Evolutionary conservation across 1,140 invertebrate species (phyloP).

Genomic region (Drosophila aff.): DNA sequence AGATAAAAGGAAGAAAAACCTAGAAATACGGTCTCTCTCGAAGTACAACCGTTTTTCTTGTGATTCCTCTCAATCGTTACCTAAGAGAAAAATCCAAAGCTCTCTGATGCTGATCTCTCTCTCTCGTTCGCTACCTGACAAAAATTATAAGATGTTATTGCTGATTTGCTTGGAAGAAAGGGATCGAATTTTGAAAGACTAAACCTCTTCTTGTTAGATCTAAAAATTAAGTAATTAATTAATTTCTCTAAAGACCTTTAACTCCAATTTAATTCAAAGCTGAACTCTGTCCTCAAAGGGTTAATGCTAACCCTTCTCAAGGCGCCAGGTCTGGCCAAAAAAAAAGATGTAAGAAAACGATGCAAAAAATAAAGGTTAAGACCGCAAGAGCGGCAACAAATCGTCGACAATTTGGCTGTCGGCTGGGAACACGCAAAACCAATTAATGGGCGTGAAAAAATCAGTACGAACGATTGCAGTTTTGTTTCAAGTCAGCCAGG

Average conservation of each 20-base stretch:
- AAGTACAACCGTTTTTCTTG: neutral
- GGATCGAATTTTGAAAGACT: no score
- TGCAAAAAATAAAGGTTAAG: conserved; percentile 25
- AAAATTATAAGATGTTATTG: neutral
- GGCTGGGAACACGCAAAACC: conserved; percentile 76
- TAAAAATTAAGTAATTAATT: neutral
- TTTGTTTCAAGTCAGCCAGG: conserved; percentile 62
- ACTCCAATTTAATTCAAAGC: neutral
- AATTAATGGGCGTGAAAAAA: conserved; percentile 83
- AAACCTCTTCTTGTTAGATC: neutral
- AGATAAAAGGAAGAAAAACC: no score
- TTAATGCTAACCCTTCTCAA: conserved; percentile 33
- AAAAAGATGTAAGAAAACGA: conserved; percentile 20
- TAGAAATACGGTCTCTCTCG: neutral
- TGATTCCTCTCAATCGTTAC: neutral
- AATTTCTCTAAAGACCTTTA: neutral
- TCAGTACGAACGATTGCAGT: conserved; percentile 61
- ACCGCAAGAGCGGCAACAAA: conserved; percentile 57
- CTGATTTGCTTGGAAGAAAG: neutral
- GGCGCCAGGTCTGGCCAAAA: conserved; percentile 58
- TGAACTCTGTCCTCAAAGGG: neutral
- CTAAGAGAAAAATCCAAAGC: neutral
- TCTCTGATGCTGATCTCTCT: neutral
- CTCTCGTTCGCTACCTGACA: neutral
- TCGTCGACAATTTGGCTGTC: conserved; percentile 82